Conservation (phyloP, 2,113 vertebrate species). For the Neofelis nebulosa region DNA sequence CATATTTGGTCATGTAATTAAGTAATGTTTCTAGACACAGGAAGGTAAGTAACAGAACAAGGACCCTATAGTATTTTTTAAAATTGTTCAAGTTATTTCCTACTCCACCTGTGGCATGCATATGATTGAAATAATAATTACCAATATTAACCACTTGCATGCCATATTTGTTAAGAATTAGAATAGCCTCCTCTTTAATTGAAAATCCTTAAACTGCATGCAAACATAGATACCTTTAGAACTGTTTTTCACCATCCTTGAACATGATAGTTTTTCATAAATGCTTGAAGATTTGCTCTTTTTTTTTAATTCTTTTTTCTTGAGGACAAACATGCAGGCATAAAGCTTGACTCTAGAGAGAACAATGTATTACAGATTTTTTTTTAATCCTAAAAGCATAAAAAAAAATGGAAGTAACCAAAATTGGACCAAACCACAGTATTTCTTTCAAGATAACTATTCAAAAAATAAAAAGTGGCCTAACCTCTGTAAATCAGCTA, state of each 20-base stretch:
- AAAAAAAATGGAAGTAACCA: neutral
- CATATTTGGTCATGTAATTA: neutral
- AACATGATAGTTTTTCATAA: neutral
- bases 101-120: neutral
- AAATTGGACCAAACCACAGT: neutral
- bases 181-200: neutral
- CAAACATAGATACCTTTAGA: neutral
- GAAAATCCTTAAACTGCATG: neutral
- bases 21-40: neutral
- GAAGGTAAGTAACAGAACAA: neutral
- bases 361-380: neutral
- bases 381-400: slow-evolving; percentile 16
- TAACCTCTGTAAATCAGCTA: neutral
- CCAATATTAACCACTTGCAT: neutral
- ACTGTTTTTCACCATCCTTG: neutral
- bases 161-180: neutral
- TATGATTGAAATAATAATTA: neutral
- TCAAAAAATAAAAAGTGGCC: neutral
- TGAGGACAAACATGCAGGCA: neutral
- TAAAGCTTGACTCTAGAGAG: neutral
- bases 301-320: neutral
- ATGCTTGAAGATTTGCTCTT: neutral
- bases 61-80: neutral
- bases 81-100: neutral
- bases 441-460: slow-evolving; percentile 23